phyloP scores from a whole-genome alignment of 2,113 vertebrate species.

The Ciconia stormi region DNA sequence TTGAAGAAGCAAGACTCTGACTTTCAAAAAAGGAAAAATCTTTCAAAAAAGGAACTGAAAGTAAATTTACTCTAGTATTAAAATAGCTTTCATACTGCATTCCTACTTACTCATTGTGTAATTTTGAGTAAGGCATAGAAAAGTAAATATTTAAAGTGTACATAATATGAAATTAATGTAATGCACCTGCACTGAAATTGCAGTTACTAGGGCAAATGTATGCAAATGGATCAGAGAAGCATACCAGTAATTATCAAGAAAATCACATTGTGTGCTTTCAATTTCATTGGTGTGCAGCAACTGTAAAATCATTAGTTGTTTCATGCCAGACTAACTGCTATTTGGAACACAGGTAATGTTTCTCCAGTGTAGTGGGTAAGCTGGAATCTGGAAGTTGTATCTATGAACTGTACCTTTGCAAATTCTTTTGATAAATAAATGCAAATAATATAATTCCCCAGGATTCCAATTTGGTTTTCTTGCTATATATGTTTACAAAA shows the following conservation, averaged over 20 bases:
- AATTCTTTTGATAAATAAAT: neutral
- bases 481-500: neutral
- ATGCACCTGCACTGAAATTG: neutral
- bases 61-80: neutral
- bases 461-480: neutral
- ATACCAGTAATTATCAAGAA: neutral
- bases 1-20: neutral
- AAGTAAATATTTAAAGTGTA: neutral
- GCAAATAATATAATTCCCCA: neutral
- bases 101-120: neutral
- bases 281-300: neutral
- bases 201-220: neutral
- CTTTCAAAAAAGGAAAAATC: neutral
- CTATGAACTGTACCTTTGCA: neutral
- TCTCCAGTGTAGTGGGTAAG: neutral
- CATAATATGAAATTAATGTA: neutral
- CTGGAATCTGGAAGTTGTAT: neutral
- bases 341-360: neutral
- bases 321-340: neutral
- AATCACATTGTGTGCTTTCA: neutral
- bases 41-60: neutral
- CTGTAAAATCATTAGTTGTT: neutral
- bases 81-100: neutral
- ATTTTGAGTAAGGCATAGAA: neutral
- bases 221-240: neutral